These are phyloP conservation scores for Silvanus unidentatus DNA, from an alignment of 2,888 invertebrate species.

Conservation along the genomic window DNA sequence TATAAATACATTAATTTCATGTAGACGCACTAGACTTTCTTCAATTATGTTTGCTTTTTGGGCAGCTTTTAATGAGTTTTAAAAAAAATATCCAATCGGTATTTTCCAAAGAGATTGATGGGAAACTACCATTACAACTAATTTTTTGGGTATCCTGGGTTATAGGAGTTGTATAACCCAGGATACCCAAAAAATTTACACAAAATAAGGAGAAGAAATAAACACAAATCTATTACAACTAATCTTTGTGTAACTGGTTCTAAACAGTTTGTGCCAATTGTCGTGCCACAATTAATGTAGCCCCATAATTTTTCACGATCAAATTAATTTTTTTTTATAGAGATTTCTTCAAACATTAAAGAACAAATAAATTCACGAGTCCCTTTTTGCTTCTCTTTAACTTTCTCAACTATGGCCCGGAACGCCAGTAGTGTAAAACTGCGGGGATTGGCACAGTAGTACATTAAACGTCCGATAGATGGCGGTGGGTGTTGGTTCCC, in stretches of 20 bases:
- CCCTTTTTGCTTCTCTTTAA: constrained; percentile 3
- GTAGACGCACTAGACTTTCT: constrained; percentile 13
- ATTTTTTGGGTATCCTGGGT: too few relatives aligned
- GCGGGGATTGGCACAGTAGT: too few relatives aligned
- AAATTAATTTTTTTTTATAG: constrained; percentile 21
- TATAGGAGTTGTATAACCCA: too few relatives aligned
- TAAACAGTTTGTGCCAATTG: constrained; percentile 9
- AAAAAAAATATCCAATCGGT: constrained; percentile 25
- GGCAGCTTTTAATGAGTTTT: constrained; percentile 15
- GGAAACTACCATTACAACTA: constrained; percentile 23
- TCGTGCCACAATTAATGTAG: constrained; percentile 16
- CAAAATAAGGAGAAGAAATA: too few relatives aligned
- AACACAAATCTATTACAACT: too few relatives aligned
- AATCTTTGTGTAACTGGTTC: constrained; percentile 20
- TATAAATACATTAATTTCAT: constrained; percentile 15
- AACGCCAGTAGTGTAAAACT: too few relatives aligned
- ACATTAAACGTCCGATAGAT: too few relatives aligned
- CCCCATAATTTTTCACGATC: constrained; percentile 17
- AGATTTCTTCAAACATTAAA: constrained; percentile 22
- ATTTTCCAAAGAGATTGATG: constrained; percentile 21
- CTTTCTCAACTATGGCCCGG: constrained; percentile 8
- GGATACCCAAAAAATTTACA: too few relatives aligned
- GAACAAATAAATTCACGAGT: constrained; percentile 11
- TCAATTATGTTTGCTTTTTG: constrained; percentile 18
- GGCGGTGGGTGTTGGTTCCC: too few relatives aligned